Conservation (phyloP, 2,113 vertebrate species). For the Melanerpes formicivorus region DNA sequence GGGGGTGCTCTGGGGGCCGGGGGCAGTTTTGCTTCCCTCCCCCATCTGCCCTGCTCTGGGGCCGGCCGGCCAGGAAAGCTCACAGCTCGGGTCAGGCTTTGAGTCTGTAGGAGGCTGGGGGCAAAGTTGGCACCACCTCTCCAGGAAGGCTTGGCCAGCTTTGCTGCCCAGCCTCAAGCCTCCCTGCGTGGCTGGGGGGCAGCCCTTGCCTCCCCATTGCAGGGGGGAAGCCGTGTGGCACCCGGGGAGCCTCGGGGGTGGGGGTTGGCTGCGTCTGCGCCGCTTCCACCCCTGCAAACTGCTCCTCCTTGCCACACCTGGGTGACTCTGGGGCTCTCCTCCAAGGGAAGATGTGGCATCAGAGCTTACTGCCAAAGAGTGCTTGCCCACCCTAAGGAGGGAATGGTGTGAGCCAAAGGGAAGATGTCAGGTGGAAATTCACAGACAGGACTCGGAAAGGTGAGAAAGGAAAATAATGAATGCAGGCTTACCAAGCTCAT, state of each 20-base stretch:
- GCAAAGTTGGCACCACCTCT: not conserved
- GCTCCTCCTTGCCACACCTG: not conserved
- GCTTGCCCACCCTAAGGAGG: conserved; percentile 12
- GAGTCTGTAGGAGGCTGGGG: not conserved
- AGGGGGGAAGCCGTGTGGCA: not conserved
- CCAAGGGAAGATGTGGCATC: not conserved
- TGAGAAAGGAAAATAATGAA: conserved; percentile 72
- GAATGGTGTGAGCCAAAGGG: conserved; percentile 24
- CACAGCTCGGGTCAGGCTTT: not conserved
- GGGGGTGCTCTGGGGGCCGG: rapidly evolving
- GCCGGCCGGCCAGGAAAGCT: not conserved
- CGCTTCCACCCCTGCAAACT: not conserved
- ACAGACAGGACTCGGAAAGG: conserved; percentile 54
- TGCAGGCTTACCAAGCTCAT: conserved; percentile 87
- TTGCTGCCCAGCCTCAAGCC: not conserved
- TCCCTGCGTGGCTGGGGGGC: not conserved
- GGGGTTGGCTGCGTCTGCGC: not conserved
- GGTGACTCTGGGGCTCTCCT: not conserved
- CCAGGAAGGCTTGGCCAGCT: not conserved
- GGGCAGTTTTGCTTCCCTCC: not conserved
- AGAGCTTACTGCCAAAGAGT: conserved; percentile 30
- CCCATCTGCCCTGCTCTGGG: not conserved
- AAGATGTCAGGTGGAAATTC: conserved; percentile 19
- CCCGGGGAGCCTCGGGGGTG: rapidly evolving
- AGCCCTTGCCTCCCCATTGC: not conserved